Percentiles rank a stretch among this genome's conserved stretches.
phyloP scores from a whole-genome alignment of 2,888 invertebrate species.

The Bembecia ichneumoniformis region DNA sequence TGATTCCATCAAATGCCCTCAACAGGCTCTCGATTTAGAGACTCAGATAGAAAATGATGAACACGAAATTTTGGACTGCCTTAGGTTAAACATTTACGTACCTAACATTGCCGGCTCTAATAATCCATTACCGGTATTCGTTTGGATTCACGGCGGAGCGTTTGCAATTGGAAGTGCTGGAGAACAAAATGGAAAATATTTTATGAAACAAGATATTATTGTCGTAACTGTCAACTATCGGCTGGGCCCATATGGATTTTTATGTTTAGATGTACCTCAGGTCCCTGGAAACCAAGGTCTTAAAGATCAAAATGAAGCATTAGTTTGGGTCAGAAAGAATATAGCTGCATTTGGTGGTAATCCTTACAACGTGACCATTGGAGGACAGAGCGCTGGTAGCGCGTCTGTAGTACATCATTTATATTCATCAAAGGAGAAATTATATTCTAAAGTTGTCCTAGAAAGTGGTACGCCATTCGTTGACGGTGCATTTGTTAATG shows the following conservation, averaged over 20 bases:
- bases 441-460: conserved; percentile 51
- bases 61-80: conserved; percentile 67
- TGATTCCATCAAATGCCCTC: not conserved
- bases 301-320: conserved; percentile 51
- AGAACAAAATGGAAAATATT: conserved; percentile 32
- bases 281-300: conserved; percentile 59
- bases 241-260: conserved; percentile 57
- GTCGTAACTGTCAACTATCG: conserved; percentile 59
- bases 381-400: conserved; percentile 54
- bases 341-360: conserved; percentile 59
- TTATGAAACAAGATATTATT: conserved; percentile 47
- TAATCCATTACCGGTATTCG: conserved; percentile 51
- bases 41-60: not conserved
- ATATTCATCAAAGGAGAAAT: conserved; percentile 46
- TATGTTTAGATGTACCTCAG: conserved; percentile 48
- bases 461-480: conserved; percentile 55
- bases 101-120: conserved; percentile 40
- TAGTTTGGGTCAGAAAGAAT: conserved; percentile 51
- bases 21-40: not conserved
- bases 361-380: conserved; percentile 52
- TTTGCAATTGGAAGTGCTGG: conserved; percentile 40
- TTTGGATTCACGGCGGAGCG: conserved; percentile 58
- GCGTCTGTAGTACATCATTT: conserved; percentile 48
- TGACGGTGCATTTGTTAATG: conserved; percentile 44
- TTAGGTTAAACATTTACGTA: conserved; percentile 75